Evolutionary conservation across 1,140 invertebrate genomes (phyloP), one percentile per base, ranked within the genome.

Genomic region (Brachionus koreanus): DNA sequence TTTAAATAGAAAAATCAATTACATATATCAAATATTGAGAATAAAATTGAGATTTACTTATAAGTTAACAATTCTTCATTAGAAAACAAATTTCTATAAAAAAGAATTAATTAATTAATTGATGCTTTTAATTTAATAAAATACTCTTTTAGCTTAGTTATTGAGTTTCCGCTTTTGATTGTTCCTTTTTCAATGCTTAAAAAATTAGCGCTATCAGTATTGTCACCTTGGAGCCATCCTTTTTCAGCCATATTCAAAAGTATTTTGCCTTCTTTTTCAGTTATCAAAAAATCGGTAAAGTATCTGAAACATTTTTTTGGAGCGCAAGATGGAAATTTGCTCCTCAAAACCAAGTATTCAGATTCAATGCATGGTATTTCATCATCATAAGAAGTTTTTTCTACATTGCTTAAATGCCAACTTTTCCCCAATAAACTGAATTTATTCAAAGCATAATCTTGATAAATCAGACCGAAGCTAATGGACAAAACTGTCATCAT

Each of bases 321-420:
- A 6, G 35, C 35, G 39, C 65, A 69, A 3, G 65, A 69, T 37
- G 65, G 35, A 23, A 37, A 69, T 69, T 69, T 69, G 4, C n/a
- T 19, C n/a, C 65, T 37, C 33, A 39, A 35, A 33, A 9, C n/a
- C 35, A 33, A 42, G 37, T 69, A 69, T 39, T 69, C 65, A 1
- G 65, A 69, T 3, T 69, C 33, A 69, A 46, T 43, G 13, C 69
- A 74, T 2, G 16, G 7, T 12, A 74, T 16, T 29, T 74, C 6
- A 13, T n/a, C 6, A 74, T 74, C 69, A 39, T 74, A 74, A 1
- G 69, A 46, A 12, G 69, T 74, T 46, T 74, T 74, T 74, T 74
- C 69, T 25, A 74, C 69, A 74, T 74, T 74, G 16, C 69, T 74
- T 19, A 74, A 25, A 74, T 74, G 69, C 69, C 69, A 74, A 46